Evolutionary conservation across 2,113 vertebrate species (phyloP).

Genomic region (Coturnix japonica): DNA sequence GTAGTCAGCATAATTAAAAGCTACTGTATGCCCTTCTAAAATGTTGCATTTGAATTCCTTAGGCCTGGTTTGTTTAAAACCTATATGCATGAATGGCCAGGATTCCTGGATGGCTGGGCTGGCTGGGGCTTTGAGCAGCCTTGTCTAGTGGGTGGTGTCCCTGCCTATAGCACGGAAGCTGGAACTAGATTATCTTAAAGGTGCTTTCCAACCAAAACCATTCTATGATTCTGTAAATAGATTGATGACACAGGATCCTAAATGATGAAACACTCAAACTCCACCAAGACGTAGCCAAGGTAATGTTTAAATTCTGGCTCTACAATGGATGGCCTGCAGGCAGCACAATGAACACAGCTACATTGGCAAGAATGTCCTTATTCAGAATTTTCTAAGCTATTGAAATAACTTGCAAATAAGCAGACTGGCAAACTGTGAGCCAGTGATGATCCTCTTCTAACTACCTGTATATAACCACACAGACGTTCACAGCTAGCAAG

Average conservation of each 20-base stretch:
- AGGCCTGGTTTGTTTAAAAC: constrained; percentile 22
- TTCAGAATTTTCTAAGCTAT: neutral
- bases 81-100: constrained; percentile 3
- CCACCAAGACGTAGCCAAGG: constrained; percentile 10
- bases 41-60: neutral
- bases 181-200: no score
- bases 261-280: constrained; percentile 30
- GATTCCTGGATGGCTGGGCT: no score
- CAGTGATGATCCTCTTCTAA: neutral
- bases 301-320: neutral
- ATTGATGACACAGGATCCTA: constrained; percentile 3
- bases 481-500: neutral
- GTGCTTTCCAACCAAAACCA: no score
- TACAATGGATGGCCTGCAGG: neutral
- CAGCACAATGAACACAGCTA: neutral
- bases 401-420: neutral
- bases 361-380: neutral
- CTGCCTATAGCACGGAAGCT: no score
- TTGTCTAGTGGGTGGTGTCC: no score
- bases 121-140: no score
- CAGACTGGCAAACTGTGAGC: neutral
- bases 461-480: neutral
- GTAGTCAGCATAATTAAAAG: neutral
- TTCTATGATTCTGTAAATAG: neutral
- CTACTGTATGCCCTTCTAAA: neutral